Evolutionary conservation across 2,888 invertebrate genomes (phyloP).

Genomic region (Hermaeophaga mercurialis): DNA sequence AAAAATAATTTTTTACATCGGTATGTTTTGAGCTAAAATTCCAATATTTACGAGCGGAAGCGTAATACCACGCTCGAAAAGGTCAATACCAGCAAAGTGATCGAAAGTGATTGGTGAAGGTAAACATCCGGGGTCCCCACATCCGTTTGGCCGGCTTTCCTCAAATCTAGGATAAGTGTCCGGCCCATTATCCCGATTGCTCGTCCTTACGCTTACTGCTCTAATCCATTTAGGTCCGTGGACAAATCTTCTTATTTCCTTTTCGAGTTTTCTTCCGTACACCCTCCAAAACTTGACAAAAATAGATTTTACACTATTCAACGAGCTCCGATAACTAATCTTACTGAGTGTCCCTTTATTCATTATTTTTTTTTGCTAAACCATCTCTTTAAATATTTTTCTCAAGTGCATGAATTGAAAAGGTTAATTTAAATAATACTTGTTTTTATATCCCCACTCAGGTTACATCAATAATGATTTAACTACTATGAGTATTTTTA

Average conservation of each 20-base stretch:
- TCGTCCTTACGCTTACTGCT: slow-evolving; percentile 53
- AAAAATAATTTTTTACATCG: too few species aligned
- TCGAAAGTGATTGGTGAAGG: slow-evolving; percentile 48
- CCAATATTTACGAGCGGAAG: too few species aligned
- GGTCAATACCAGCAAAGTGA: slow-evolving; percentile 27
- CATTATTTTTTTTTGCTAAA: background rate
- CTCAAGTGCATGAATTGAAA: too few species aligned
- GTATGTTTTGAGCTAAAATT: too few species aligned
- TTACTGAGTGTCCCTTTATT: slow-evolving; percentile 14
- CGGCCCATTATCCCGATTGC: slow-evolving; percentile 59
- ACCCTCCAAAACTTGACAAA: slow-evolving; percentile 19
- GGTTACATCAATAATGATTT: too few species aligned
- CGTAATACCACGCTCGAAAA: too few species aligned
- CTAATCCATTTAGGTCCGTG: slow-evolving; percentile 54
- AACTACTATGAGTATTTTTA: too few species aligned
- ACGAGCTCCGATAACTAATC: slow-evolving; percentile 20
- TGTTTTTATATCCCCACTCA: too few species aligned
- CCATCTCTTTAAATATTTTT: background rate
- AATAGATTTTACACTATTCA: slow-evolving; percentile 26
- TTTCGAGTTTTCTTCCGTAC: slow-evolving; percentile 11
- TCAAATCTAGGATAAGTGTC: slow-evolving; percentile 55
- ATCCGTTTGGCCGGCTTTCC: slow-evolving; percentile 41
- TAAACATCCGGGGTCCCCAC: slow-evolving; percentile 46
- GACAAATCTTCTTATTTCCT: slow-evolving; percentile 40
- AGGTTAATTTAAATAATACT: too few species aligned